phyloP scores from a whole-genome alignment of 2,888 invertebrate genomes.

The Drosophila robusta region DNA sequence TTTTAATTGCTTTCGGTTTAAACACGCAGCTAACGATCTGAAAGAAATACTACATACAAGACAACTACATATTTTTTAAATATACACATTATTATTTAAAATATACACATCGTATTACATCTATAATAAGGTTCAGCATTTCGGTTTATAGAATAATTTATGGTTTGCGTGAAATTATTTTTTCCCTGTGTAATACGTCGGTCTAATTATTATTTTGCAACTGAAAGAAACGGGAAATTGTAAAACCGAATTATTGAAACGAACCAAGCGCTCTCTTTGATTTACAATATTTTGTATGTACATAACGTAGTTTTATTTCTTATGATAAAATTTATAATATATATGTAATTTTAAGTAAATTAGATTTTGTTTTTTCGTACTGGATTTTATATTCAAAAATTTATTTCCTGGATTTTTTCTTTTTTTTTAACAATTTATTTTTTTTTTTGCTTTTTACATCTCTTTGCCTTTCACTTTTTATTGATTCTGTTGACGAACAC shows the following conservation, averaged over 20 bases:
- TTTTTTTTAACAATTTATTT: constrained; percentile 77
- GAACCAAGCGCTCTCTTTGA: constrained; percentile 2
- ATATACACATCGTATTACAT: no score
- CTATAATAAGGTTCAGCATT: no score
- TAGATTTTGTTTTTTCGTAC: constrained; percentile 11
- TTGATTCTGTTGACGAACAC: constrained; percentile 84
- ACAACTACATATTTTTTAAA: no score
- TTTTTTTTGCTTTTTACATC: constrained; percentile 86
- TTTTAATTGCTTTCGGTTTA: no score
- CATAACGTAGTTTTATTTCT: constrained; percentile 22
- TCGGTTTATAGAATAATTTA: no score
- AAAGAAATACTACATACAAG: no score
- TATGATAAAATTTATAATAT: constrained; percentile 18
- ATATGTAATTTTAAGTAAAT: constrained; percentile 19
- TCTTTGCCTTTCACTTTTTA: constrained; percentile 89
- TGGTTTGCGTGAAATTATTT: no score
- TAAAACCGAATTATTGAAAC: background rate
- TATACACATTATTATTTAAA: no score
- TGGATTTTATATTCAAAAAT: constrained; percentile 18
- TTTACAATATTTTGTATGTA: constrained; percentile 37
- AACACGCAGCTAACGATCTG: no score
- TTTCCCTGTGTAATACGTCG: no score
- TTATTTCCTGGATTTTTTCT: constrained; percentile 74
- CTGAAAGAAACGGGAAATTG: background rate
- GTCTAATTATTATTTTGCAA: background rate